Percentiles rank a stretch among this genome's conserved stretches.
phyloP scores from a whole-genome alignment of 1,140 invertebrate genomes.

The Ganaspis sp. region DNA sequence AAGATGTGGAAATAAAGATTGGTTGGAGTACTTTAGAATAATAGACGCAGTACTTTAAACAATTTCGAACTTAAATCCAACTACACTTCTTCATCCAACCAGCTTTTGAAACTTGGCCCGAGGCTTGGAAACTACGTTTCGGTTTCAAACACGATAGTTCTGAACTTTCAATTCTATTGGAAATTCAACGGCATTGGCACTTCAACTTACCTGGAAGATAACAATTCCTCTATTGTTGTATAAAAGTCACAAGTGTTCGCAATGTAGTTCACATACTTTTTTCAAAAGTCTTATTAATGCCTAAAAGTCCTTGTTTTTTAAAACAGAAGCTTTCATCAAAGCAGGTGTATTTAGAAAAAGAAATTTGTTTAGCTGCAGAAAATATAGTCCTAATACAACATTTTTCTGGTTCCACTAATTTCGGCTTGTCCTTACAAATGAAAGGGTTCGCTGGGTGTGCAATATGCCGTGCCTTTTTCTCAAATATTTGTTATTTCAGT shows the following conservation, averaged over 20 bases:
- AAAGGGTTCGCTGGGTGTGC: conserved; percentile 71
- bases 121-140: conserved; percentile 24
- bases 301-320: no score
- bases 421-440: conserved; percentile 74
- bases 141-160: background rate
- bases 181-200: background rate
- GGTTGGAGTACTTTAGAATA: background rate
- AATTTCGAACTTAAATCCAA: conserved; percentile 21
- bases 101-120: conserved; percentile 21
- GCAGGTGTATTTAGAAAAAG: conserved; percentile 65
- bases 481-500: conserved; percentile 74
- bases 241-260: background rate
- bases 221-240: conserved; percentile 1
- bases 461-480: conserved; percentile 58
- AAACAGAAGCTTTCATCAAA: conserved; percentile 30
- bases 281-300: no score
- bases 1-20: background rate
- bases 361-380: conserved; percentile 56
- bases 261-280: conserved; percentile 23
- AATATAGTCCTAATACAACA: conserved; percentile 64
- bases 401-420: conserved; percentile 69
- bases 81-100: conserved; percentile 24
- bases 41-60: conserved; percentile 9
- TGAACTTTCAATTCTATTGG: background rate
- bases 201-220: background rate